Conservation (phyloP, 2,797 vertebrate genomes). For the Cossypha polioptera region DNA sequence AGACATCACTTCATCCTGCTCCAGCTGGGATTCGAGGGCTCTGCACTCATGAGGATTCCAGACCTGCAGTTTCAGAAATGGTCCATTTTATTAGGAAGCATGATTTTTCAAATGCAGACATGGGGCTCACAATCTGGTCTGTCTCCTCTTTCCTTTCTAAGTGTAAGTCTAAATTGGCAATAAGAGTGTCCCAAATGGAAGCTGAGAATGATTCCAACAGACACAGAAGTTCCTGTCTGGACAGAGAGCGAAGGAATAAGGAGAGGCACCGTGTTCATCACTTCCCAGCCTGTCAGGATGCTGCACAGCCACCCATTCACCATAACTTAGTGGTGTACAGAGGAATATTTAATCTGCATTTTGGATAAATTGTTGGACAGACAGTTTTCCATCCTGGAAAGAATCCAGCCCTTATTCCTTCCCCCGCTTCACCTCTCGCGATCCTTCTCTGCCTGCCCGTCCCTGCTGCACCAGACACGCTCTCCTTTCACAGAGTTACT, state of each 20-base stretch:
- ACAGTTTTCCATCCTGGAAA: slow-evolving; percentile 11
- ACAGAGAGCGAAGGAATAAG: background rate
- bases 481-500: slow-evolving; percentile 64
- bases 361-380: slow-evolving; percentile 21
- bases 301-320: background rate
- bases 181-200: background rate
- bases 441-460: background rate
- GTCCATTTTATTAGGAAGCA: background rate
- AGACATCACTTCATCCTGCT: background rate
- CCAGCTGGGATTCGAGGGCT: background rate
- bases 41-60: background rate
- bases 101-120: background rate
- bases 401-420: slow-evolving; percentile 6
- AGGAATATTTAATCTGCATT: background rate
- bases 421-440: background rate
- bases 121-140: background rate
- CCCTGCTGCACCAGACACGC: slow-evolving; percentile 26
- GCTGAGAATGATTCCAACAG: background rate
- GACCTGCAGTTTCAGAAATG: background rate
- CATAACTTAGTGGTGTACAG: background rate
- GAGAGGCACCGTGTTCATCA: background rate
- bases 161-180: background rate
- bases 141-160: background rate
- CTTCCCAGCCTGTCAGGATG: background rate
- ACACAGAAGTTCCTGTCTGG: background rate